phyloP scores from a whole-genome alignment of 2,113 vertebrate genomes.

The Boulengeromyrus knoepffleri region DNA sequence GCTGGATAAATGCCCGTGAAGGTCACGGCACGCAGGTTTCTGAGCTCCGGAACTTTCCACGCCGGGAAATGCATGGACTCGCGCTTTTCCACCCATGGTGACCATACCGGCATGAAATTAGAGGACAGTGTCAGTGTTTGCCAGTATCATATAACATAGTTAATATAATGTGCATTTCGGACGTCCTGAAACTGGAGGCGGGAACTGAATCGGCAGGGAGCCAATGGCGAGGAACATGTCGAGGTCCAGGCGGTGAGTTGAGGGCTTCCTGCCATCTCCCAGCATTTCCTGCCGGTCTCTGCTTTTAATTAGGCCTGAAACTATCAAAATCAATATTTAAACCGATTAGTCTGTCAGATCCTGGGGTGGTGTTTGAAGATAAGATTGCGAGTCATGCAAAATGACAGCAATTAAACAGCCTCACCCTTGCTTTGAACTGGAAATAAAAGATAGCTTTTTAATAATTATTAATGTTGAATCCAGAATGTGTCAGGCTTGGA shows the following conservation, averaged over 20 bases:
- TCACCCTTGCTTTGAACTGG: not conserved
- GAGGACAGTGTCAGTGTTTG: not conserved
- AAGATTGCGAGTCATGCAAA: not conserved
- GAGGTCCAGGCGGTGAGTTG: not conserved
- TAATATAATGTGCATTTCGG: not conserved
- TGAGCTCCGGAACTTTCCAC: not conserved
- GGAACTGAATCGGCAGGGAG: not conserved
- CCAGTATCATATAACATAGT: not conserved
- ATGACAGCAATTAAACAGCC: not conserved
- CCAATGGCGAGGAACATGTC: not conserved
- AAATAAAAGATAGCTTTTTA: slow-evolving; percentile 6
- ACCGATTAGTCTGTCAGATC: not conserved
- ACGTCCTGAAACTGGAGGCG: not conserved
- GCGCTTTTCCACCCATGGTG: not conserved
- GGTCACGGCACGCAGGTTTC: not conserved
- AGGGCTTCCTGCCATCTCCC: not conserved
- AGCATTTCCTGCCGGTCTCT: not conserved
- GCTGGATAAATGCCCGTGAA: not conserved
- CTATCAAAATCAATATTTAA: slow-evolving; percentile 21
- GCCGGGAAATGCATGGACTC: not conserved
- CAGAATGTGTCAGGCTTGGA: not conserved
- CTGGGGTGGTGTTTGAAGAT: slow-evolving; percentile 9
- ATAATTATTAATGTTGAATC: slow-evolving; percentile 12
- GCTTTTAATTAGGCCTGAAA: slow-evolving; percentile 10
- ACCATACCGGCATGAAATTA: not conserved